Base-by-base conservation (phyloP, 2,888 invertebrate genomes). In the Branchipolynoe longqiensis region DNA sequence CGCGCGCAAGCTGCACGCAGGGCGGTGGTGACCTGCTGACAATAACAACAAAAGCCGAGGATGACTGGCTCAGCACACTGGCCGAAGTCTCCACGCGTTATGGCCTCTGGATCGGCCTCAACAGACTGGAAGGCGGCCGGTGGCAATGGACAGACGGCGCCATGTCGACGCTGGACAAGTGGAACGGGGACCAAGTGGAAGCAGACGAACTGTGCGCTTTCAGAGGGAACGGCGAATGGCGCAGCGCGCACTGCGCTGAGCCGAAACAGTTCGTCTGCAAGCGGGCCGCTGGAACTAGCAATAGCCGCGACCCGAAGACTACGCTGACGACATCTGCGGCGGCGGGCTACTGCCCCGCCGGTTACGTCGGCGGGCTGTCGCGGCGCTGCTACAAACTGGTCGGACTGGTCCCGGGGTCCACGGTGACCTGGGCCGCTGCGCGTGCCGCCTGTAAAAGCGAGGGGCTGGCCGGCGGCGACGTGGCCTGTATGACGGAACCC, bases 31-130 rank as follows among this genome's bases (percentile, higher is more conserved):
- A 78, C 31, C 54, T 78, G 48, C 0, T 48, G n/a, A 78, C 78
- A 25, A 78, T 78, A 25, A 48, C 41, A 78, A 78, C 40, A 6
- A 41, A n/a, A 28, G 78, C 78, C 3, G 78, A 78, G 25, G 78
- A 78, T 25, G 48, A 78, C 78, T 78, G 78, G 78, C 41, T 78
- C 28, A n/a, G n/a, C n/a, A 78, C 18, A 41, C 18, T 0, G 3
- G 8, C 28, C 12, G 4, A 18, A 18, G 8, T 28, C 8, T 25
- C 41, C 6, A 48, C 0, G 8, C 8, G 4, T 48, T 22, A 28
- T 2, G 28, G 48, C 33, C 48, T 78, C 28, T 78, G 78, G 78
- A 40, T 78, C 18, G 78, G 78, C 25, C 48, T 48, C 0, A 78
- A 78, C 54, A 41, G 31, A 22, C 25, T 78, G 28, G 0, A 25